Percentiles rank a stretch among this genome's conserved stretches.
These are phyloP conservation scores for Odocoileus hemionus DNA, from an alignment of 2,113 vertebrate species.

Conservation along the genomic window DNA sequence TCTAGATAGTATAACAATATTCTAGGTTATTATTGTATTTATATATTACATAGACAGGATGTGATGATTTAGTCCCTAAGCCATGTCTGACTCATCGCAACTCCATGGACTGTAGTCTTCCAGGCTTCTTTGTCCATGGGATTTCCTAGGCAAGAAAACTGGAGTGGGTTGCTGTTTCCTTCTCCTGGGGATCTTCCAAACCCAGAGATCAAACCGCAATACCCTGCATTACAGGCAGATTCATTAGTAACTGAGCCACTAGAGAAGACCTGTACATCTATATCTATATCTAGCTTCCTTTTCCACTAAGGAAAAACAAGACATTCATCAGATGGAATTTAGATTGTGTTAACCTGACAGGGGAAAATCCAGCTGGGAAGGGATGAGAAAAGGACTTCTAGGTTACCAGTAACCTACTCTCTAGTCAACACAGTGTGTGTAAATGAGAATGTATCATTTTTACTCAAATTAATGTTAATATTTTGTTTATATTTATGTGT, in stretches of 20 bases:
- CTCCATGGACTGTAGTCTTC: background rate
- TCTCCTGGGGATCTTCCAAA: background rate
- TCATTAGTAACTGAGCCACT: background rate
- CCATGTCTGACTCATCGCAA: background rate
- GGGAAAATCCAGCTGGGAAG: background rate
- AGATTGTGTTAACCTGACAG: background rate
- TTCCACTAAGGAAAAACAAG: background rate
- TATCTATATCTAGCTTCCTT: background rate
- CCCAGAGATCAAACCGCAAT: background rate
- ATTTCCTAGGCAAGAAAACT: background rate
- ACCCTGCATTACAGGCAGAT: background rate
- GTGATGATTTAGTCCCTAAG: background rate
- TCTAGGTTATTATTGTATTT: background rate
- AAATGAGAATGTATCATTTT: background rate
- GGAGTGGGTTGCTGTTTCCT: background rate
- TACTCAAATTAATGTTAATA: background rate
- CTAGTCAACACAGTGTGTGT: background rate
- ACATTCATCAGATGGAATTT: background rate
- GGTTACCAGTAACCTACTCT: background rate
- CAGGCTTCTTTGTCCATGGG: background rate
- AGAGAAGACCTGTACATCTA: background rate
- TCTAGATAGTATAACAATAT: background rate
- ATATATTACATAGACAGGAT: background rate
- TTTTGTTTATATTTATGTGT: background rate
- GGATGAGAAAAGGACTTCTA: background rate